Evolutionary conservation across 1,140 invertebrate species (phyloP).

Genomic region (Gryon sp.): DNA sequence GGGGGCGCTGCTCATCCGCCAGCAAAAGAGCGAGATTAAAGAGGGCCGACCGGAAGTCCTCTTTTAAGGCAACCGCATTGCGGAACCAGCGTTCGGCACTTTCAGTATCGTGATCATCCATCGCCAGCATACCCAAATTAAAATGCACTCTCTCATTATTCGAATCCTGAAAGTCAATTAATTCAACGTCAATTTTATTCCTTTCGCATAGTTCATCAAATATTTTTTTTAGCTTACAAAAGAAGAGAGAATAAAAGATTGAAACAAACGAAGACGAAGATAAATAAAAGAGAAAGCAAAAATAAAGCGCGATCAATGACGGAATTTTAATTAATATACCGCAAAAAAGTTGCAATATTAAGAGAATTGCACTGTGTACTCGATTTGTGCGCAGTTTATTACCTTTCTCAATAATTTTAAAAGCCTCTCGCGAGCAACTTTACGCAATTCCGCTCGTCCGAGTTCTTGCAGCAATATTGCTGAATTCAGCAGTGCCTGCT

Average conservation of each 20-base stretch:
- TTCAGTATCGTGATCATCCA: slow-evolving; percentile 94
- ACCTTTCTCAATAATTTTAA: slow-evolving; percentile 90
- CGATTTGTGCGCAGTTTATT: slow-evolving; percentile 27
- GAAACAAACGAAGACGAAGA: no score
- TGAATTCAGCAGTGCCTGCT: slow-evolving; percentile 96
- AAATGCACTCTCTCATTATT: slow-evolving; percentile 95
- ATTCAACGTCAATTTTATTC: neutral
- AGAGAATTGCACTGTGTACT: slow-evolving; percentile 31
- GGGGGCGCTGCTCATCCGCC: slow-evolving; percentile 90
- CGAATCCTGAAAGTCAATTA: slow-evolving; percentile 78
- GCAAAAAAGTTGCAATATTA: slow-evolving; percentile 12
- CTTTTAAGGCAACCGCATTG: slow-evolving; percentile 89
- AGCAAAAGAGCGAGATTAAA: slow-evolving; percentile 96
- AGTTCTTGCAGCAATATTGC: slow-evolving; percentile 95
- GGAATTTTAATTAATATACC: slow-evolving; percentile 28
- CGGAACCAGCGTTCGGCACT: slow-evolving; percentile 94
- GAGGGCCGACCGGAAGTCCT: slow-evolving; percentile 93
- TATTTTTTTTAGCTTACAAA: neutral
- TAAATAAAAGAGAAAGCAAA: neutral
- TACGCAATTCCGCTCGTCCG: slow-evolving; percentile 87
- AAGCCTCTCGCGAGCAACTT: slow-evolving; percentile 88
- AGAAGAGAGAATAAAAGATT: no score
- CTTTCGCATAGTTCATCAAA: no score
- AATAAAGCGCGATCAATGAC: neutral
- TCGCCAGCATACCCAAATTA: slow-evolving; percentile 97